Conservation (phyloP, 2,797 vertebrate genomes). For the Muscicapa comitata region DNA sequence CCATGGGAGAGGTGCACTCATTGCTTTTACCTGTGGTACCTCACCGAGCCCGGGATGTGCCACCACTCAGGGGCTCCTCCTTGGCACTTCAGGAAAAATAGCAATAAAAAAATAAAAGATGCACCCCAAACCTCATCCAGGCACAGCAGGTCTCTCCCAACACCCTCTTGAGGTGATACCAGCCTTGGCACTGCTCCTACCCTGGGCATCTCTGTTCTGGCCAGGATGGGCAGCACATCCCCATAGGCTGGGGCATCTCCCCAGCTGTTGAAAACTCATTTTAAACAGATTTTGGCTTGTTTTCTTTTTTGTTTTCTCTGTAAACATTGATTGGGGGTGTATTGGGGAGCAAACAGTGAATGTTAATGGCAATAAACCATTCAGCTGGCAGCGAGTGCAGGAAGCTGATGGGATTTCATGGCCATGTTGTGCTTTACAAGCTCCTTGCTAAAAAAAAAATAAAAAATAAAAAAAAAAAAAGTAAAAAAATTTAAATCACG, state of each 20-base stretch:
- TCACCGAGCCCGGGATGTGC: accelerated
- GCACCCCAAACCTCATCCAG: neutral
- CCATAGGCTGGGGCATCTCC: accelerated
- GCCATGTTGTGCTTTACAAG: neutral
- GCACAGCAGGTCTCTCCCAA: neutral
- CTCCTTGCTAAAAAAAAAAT: neutral
- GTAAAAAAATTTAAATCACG: neutral
- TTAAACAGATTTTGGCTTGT: neutral
- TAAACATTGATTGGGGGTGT: neutral
- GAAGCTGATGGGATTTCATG: neutral
- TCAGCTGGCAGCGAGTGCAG: neutral
- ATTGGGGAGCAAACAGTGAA: accelerated
- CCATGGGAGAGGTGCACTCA: accelerated
- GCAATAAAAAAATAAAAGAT: neutral
- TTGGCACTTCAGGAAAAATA: neutral
- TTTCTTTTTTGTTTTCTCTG: neutral
- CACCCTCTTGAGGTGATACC: accelerated
- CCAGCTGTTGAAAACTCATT: neutral
- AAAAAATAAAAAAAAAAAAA: neutral
- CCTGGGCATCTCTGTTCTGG: accelerated
- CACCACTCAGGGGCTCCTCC: neutral
- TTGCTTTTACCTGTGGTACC: neutral
- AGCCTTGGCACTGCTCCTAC: neutral
- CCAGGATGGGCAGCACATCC: neutral
- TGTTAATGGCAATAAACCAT: neutral